Base-by-base conservation (phyloP, 1,140 invertebrate species). In the Diorhabda sublineata region DNA sequence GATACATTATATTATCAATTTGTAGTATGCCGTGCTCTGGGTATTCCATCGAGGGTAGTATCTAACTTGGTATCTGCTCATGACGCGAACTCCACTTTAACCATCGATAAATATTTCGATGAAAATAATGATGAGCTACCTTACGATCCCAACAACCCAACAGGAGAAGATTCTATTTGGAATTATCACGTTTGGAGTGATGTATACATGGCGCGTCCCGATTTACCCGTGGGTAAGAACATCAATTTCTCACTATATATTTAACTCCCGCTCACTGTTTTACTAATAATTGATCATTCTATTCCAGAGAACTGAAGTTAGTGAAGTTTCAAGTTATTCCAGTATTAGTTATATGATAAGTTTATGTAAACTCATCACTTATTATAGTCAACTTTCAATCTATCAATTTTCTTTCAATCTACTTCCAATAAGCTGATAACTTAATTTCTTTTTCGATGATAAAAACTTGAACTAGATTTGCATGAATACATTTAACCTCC, bases 131-230 rank as follows among this genome's bases (percentile, higher is more conserved):
- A 89, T 62, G 84, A 87, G 72, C 75, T 89, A 43, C 79, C 84
- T 57, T 82, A 77, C 63, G 86, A 87, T 74, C 86, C 86, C 3
- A 83, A 83, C 67, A 87, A 87, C 74, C 81, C 82, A 8, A 70
- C 74, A 2, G 83, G 78, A n/a, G 83, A 83, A 62, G 87, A 88
- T 74, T 89, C 87, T 62, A 86, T 89, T 75, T 89, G 88, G 91
- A 92, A 92, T 79, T 93, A 90, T 79, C 91, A 92, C 74, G 90
- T 91, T 0, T 92, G 91, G 91, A 91, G 90, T 74, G 91, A 92
- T 66, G 89, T 88, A 9, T 92, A 90, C 89, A 90, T 91, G 86
- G 84, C 85, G 7, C 80, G 90, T 66, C 87, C 87, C 44, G 90
- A 92, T 79, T 80, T 92, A 11, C 89, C 90, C 26, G 79, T 81